Evolutionary conservation across 2,797 vertebrate genomes (phyloP).

Genomic region (Chloroceryle inda): DNA sequence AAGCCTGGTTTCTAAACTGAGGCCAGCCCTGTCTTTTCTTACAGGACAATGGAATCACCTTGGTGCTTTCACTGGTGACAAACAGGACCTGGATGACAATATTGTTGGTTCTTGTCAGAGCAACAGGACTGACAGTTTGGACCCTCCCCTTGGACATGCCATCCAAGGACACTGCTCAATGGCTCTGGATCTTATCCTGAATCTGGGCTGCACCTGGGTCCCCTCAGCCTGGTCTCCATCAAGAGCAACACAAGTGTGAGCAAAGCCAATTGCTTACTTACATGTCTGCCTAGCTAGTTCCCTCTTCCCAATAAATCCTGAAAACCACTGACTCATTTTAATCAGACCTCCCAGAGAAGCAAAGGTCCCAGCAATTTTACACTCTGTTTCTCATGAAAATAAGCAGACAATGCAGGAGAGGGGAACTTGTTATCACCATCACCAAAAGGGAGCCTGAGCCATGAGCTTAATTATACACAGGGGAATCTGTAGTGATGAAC

Average conservation of each 20-base stretch:
- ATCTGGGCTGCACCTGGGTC: neutral
- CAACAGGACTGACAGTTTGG: too few relatives aligned
- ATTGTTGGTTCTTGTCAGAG: too few relatives aligned
- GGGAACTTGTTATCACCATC: constrained; percentile 42
- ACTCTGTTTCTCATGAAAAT: constrained; percentile 37
- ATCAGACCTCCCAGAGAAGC: constrained; percentile 22
- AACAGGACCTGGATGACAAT: too few relatives aligned
- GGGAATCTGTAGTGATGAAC: neutral
- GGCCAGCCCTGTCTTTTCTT: neutral
- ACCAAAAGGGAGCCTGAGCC: constrained; percentile 7
- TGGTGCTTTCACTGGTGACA: too few relatives aligned
- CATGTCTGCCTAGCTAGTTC: neutral
- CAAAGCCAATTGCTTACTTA: neutral
- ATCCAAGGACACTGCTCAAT: neutral
- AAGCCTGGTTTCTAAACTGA: neutral
- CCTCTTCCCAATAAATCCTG: constrained; percentile 12
- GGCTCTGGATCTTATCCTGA: neutral
- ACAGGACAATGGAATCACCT: neutral
- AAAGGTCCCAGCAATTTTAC: constrained; percentile 25
- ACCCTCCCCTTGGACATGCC: too few relatives aligned
- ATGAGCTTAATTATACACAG: constrained; percentile 17
- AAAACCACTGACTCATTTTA: constrained; percentile 28
- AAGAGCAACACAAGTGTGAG: neutral
- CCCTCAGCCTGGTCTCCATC: neutral
- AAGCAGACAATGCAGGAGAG: neutral